These are phyloP conservation scores for Porites evermanni DNA, from an alignment of 92 coral and sea anemone genomes.

Conservation along the genomic window DNA sequence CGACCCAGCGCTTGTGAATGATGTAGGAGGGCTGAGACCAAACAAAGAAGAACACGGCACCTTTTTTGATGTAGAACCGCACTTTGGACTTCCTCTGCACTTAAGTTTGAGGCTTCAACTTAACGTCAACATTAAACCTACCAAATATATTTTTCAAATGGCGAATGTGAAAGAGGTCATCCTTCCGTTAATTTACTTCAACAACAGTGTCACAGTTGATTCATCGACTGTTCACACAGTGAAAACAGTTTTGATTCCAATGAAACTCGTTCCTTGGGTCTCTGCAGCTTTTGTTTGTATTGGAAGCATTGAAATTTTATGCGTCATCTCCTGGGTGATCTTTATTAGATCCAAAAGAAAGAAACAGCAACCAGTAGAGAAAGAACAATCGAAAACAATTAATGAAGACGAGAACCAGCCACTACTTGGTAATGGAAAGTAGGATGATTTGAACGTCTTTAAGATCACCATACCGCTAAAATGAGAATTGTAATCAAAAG, in stretches of 20 bases:
- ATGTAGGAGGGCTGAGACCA: conserved; percentile 76
- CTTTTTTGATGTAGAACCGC: conserved; percentile 74
- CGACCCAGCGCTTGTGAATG: conserved; percentile 68
- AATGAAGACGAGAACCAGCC: conserved; percentile 14
- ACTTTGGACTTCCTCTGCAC: conserved; percentile 76
- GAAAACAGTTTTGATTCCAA: conserved; percentile 54
- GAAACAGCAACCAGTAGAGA: background rate
- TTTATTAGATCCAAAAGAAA: background rate
- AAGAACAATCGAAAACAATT: background rate
- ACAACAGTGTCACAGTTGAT: conserved; percentile 74
- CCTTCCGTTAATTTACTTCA: conserved; percentile 82
- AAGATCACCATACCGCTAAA: no score
- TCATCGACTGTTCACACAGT: conserved; percentile 55
- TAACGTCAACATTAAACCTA: conserved; percentile 71
- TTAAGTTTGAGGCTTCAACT: conserved; percentile 75
- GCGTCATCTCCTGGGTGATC: conserved; percentile 10
- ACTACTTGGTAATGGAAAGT: background rate
- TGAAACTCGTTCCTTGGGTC: conserved; percentile 47
- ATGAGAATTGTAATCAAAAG: no score
- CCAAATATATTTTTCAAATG: conserved; percentile 61
- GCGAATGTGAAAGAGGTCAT: conserved; percentile 62
- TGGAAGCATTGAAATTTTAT: conserved; percentile 34
- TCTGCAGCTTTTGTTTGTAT: conserved; percentile 58
- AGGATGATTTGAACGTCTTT: no score
- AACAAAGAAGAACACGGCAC: conserved; percentile 71